Base-by-base conservation (phyloP, 2,113 vertebrate genomes). In the Elgaria multicarinata region DNA sequence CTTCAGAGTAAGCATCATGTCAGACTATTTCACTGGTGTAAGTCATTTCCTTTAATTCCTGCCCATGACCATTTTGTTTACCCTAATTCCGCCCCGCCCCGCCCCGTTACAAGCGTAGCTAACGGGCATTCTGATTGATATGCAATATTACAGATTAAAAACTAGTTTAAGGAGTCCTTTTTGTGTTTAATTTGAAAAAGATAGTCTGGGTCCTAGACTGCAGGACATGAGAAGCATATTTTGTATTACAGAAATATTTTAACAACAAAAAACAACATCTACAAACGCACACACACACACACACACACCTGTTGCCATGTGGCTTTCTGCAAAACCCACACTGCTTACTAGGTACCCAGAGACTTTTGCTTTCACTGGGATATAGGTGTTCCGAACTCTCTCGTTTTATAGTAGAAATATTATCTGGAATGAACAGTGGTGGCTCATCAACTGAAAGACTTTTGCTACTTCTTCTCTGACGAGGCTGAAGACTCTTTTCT, bases 371-470 rank as follows among this genome's bases (percentile, higher is more conserved):
- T 92, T 98, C 98, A 78, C 92, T 93, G 75, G 96, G 74, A 58
- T 97, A 97, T 24, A 83, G 83, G 87, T 98, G 97, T n/a, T 99
- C 99, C 42, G 95, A 93, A 62, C 97, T 94, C 90, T 99, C 99
- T 93, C 97, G 98, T 96, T 98, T 99, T 91, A 97, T 91, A 69
- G 97, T 96, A 50, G 99, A 98, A 91, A 99, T 99, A n/a, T 99
- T 99, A 94, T 99, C 99, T 83, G 99, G 99, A 95, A 99, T 98
- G 92, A 99, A 99, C 86, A 99, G 96, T 0, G 98, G 98, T 4
- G 99, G 99, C 92, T 99, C 99, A n/a, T 99, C 99, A 94, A 99
- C 89, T 26, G 99, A 99, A 92, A 99, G 96, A 91, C 98, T 98
- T 94, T 96, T 98, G 83, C 97, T 96, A 81, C 96, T 98, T 96